phyloP scores from a whole-genome alignment of 2,888 invertebrate genomes.

The Toxonevra muliebris region DNA sequence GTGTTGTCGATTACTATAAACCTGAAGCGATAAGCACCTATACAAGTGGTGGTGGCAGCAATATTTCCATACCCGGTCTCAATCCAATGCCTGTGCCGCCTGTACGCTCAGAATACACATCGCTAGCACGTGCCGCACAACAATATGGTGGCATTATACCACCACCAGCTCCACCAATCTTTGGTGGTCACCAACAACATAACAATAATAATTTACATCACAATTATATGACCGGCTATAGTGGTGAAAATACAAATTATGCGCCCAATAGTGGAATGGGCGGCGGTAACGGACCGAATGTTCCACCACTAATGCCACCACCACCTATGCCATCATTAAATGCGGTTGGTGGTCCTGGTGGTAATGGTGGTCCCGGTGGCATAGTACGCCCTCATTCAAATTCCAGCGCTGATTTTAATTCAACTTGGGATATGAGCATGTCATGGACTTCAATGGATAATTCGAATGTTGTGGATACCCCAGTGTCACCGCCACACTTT shows the following conservation, averaged over 20 bases:
- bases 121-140: conserved; percentile 47
- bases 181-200: conserved; percentile 26
- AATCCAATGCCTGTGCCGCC: conserved; percentile 51
- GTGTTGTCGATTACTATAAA: conserved; percentile 66
- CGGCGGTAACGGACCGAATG: conserved; percentile 27
- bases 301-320: conserved; percentile 55
- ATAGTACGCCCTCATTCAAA: conserved; percentile 38
- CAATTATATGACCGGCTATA: conserved; percentile 28
- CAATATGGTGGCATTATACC: conserved; percentile 43
- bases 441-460: conserved; percentile 61
- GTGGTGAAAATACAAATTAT: conserved; percentile 13
- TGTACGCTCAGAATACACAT: conserved; percentile 50
- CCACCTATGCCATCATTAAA: conserved; percentile 56
- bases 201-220: conserved; percentile 25
- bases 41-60: conserved; percentile 43
- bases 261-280: conserved; percentile 11
- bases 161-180: conserved; percentile 42
- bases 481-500: conserved; percentile 74
- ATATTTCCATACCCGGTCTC: conserved; percentile 43
- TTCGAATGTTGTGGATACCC: conserved; percentile 68
- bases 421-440: conserved; percentile 66
- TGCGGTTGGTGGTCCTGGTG: conserved; percentile 2
- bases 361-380: conserved; percentile 6
- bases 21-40: conserved; percentile 58
- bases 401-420: conserved; percentile 57